Conservation (phyloP, 2,113 vertebrate genomes). For the Nettapus auritus region DNA sequence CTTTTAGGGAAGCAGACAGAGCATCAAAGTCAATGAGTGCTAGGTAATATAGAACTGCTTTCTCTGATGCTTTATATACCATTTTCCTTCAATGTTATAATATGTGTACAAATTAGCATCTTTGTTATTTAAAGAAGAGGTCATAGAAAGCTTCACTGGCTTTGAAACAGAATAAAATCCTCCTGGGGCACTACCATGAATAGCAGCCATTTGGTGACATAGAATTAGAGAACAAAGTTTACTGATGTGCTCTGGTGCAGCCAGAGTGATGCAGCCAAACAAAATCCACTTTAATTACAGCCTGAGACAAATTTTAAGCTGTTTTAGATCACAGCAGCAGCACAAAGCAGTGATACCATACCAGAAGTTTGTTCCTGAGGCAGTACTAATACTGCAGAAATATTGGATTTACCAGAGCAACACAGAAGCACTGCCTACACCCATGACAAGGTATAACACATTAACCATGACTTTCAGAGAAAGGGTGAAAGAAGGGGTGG, state of each 20-base stretch:
- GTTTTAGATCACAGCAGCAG: neutral
- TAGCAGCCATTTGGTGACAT: neutral
- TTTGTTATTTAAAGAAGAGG: neutral
- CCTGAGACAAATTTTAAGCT: neutral
- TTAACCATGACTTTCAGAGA: neutral
- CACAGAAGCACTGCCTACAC: neutral
- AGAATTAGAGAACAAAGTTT: neutral
- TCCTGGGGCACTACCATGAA: neutral
- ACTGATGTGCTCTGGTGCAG: neutral
- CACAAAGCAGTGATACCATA: neutral
- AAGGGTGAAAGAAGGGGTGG: neutral
- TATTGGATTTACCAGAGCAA: neutral
- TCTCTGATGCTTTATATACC: neutral
- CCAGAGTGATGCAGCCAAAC: neutral
- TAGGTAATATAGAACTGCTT: neutral
- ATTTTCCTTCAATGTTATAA: neutral
- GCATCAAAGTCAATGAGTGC: accelerated
- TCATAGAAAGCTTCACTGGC: neutral
- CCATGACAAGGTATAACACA: accelerated
- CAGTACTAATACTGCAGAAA: neutral
- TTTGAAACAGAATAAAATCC: neutral
- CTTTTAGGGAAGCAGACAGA: neutral
- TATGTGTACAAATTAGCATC: neutral
- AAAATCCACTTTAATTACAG: neutral
- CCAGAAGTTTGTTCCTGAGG: neutral